Percentiles rank a stretch among this genome's conserved stretches.
These are phyloP conservation scores for Penaeus vannamei DNA, from an alignment of 1,140 invertebrate genomes.

Conservation along the genomic window DNA sequence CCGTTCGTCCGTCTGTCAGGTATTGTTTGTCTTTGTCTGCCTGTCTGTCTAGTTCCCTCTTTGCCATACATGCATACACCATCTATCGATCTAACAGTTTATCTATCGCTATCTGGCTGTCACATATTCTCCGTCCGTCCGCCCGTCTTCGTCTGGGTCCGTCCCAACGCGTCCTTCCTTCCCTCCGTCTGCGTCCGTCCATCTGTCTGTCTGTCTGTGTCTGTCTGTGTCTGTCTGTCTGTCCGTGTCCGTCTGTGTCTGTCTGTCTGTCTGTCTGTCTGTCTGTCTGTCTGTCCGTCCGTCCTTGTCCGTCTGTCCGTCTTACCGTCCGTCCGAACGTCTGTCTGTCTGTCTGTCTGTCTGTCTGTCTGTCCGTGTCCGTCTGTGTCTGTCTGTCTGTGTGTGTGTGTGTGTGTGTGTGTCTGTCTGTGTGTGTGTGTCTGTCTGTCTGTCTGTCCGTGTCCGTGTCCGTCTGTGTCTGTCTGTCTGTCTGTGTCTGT, in stretches of 20 bases:
- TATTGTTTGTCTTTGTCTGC: not conserved
- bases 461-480: too few relatives aligned
- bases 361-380: too few relatives aligned
- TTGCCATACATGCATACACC: not conserved
- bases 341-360: too few relatives aligned
- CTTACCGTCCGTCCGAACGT: too few relatives aligned
- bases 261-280: not conserved
- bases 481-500: too few relatives aligned
- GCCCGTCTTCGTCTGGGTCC: not conserved
- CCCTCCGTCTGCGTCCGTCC: too few relatives aligned
- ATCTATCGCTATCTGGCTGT: not conserved
- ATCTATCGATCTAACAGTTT: not conserved
- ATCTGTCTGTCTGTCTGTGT: too few relatives aligned
- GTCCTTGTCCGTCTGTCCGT: too few relatives aligned
- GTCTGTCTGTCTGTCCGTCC: too few relatives aligned
- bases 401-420: conserved; percentile 11
- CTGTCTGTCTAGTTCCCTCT: not conserved
- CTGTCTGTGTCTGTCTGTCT: not conserved
- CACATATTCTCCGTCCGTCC: not conserved
- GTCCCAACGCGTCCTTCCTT: not conserved
- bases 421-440: conserved; percentile 1
- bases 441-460: not conserved
- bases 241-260: not conserved
- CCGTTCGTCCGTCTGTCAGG: too few relatives aligned
- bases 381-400: not conserved